Evolutionary conservation across 2,113 vertebrate genomes (phyloP).

Genomic region (Dasypus novemcinctus): DNA sequence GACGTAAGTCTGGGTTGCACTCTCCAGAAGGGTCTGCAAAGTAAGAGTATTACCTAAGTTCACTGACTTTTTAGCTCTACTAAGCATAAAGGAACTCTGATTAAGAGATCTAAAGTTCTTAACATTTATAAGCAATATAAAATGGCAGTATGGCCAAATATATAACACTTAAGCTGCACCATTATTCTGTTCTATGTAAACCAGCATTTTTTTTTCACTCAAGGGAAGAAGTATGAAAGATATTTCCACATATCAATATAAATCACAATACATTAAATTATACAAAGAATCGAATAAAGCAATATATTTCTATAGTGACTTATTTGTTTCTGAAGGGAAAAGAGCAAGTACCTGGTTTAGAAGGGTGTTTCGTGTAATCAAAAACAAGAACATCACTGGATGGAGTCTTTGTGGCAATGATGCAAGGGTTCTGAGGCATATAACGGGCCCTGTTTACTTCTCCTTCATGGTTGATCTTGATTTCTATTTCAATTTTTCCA

Average conservation of each 20-base stretch:
- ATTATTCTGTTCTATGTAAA: constrained; percentile 24
- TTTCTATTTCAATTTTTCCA: constrained; percentile 99
- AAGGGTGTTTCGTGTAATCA: constrained; percentile 99
- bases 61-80: background rate
- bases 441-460: constrained; percentile 98
- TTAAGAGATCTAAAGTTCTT: background rate
- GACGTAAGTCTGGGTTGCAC: constrained; percentile 95
- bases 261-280: constrained; percentile 28
- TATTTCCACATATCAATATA: background rate
- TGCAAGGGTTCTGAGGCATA: constrained; percentile 99
- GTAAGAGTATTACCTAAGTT: background rate
- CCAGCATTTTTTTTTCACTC: background rate
- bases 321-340: constrained; percentile 8
- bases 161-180: background rate
- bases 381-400: constrained; percentile 98
- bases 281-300: background rate
- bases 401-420: constrained; percentile 98
- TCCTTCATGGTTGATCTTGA: constrained; percentile 99
- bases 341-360: constrained; percentile 90
- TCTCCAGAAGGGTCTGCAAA: constrained; percentile 95
- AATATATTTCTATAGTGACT: background rate
- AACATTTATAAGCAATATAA: background rate
- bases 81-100: constrained; percentile 14
- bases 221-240: background rate
- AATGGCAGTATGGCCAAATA: background rate